A percentile compares a stretch with the other conserved stretches of the same genome.
phyloP scores from a whole-genome alignment of 2,888 invertebrate species.

The Sclerodermus sp. region DNA sequence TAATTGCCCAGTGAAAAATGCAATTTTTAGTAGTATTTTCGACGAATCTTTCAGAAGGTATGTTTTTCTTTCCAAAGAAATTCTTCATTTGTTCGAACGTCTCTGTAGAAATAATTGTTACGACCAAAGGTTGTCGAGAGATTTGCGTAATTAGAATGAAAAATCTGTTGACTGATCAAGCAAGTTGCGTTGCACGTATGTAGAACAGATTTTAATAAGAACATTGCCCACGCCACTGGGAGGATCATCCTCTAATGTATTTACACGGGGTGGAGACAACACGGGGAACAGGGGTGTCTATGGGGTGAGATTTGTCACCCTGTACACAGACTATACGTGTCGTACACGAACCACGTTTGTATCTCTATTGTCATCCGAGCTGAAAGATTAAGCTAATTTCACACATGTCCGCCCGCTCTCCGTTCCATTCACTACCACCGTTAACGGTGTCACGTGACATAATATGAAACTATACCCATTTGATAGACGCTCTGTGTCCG shows the following conservation, averaged over 20 bases:
- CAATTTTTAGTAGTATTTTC: too few species aligned
- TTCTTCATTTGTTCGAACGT: too few species aligned
- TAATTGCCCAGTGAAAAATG: too few species aligned
- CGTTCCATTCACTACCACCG: conserved; percentile 24
- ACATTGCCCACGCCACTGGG: conserved; percentile 41
- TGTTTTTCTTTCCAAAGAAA: too few species aligned
- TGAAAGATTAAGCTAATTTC: conserved; percentile 59
- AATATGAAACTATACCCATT: conserved; percentile 26
- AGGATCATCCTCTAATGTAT: conserved; percentile 58
- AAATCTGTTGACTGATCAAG: too few species aligned
- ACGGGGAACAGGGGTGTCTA: conserved; percentile 28
- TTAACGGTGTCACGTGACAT: conserved; percentile 37
- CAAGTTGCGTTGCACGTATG: not conserved
- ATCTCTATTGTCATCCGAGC: conserved; percentile 58
- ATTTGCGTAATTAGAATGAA: too few species aligned
- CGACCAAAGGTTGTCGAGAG: too few species aligned
- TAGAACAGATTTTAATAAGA: not conserved
- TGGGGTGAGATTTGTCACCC: conserved; percentile 56
- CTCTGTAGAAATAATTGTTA: too few species aligned
- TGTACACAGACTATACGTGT: conserved; percentile 50
- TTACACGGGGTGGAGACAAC: conserved; percentile 51
- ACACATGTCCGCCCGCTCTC: conserved; percentile 54
- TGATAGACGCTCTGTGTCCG: not conserved
- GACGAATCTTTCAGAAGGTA: too few species aligned
- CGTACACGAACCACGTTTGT: conserved; percentile 53